A percentile compares a stretch with the other conserved stretches of the same genome.
These are phyloP conservation scores for Rhopalosiphum nymphaeae DNA, from an alignment of 2,888 invertebrate genomes.

Conservation along the genomic window DNA sequence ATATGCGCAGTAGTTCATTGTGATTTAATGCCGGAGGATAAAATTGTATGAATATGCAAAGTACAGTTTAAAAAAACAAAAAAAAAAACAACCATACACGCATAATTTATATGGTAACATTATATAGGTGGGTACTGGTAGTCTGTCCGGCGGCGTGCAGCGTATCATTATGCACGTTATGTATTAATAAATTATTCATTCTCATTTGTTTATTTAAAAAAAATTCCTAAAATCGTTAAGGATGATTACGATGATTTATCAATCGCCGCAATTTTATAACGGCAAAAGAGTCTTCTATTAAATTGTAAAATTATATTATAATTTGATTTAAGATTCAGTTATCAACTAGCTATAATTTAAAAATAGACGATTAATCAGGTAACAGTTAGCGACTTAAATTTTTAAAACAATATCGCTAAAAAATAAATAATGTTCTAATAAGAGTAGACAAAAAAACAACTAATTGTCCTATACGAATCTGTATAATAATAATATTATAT, in stretches of 20 bases:
- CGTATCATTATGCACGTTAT: not conserved
- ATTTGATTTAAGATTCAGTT: not conserved
- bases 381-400: not conserved
- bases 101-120: not conserved
- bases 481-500: too few species aligned
- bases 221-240: not conserved
- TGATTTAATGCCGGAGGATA: constrained; percentile 14
- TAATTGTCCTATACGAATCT: not conserved
- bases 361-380: not conserved
- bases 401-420: not conserved
- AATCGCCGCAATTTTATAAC: not conserved
- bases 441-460: not conserved
- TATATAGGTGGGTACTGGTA: not conserved
- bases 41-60: constrained; percentile 34
- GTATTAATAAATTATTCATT: not conserved
- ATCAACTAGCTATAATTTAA: not conserved
- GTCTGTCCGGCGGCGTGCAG: not conserved
- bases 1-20: not conserved
- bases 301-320: not conserved
- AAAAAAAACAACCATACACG: not conserved
- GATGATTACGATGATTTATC: not conserved
- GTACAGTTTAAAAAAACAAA: constrained; percentile 7
- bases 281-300: not conserved
- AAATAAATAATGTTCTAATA: not conserved
- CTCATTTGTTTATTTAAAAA: not conserved